Base-by-base conservation (phyloP, 37 sponge, comb jelly and placozoan species). In the Ianthella basta region DNA sequence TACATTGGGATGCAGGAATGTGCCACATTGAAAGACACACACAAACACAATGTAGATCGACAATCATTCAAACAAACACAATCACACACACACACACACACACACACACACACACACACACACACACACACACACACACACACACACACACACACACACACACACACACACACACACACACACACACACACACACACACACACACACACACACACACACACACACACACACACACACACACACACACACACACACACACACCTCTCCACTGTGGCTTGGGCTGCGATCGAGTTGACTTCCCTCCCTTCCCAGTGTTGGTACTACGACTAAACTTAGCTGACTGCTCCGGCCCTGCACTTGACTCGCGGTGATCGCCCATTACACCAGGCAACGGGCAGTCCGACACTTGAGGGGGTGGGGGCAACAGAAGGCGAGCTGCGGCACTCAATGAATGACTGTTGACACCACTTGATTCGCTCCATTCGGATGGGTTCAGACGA, bases 221-320 rank as follows among this genome's bases (percentile, higher is more conserved):
- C 60, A 24, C 38, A 59, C 61, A 81, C 36, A 59, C 81, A 81
- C 60, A 57, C 60, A 67, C 70, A 83, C 69, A 83, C n/a, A 60
- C 39, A 23, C 15, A 27, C 65, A 77, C 38, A 20, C 29, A 27
- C 24, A 21, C 16, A 27, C 19, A 44, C 32, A 50, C 83, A 40
- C 67, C 21, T 38, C 55, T 54, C 84, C 14, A 30, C 1, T 19
- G 35, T 15, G 20, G 8, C 29, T 50, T 55, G 35, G 30, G 69
- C 19, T 68, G 29, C 16, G 29, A 35, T 68, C 35, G 34, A 36
- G 69, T 35, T 25, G 69, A 16, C 32, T 25, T 25, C 29, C 29
- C 29, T 68, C 35, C 69, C 69, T 44, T 44, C 50, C 50, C 50
- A 44, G 6, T 44, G 50, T 44, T 3, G 50, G 50, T 10, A 44